Conservation (phyloP, 2,113 vertebrate genomes). For the Archilochus colubris region DNA sequence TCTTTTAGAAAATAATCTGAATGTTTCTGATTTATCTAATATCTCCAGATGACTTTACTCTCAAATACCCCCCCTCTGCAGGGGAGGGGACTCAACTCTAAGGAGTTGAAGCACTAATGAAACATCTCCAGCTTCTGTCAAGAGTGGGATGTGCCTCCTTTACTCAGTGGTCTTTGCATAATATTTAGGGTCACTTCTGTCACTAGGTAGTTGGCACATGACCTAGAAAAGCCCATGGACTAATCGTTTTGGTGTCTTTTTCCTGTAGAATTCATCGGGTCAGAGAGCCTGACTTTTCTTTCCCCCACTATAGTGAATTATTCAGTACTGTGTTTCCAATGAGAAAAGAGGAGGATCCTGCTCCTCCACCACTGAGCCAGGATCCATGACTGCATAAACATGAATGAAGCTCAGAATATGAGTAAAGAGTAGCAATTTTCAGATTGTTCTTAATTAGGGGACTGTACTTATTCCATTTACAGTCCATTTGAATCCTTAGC, state of each 20-base stretch:
- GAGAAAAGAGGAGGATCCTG: neutral
- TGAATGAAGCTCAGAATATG: neutral
- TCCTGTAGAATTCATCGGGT: neutral
- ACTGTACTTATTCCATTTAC: neutral
- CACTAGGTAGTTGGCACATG: neutral
- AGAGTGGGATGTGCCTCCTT: neutral
- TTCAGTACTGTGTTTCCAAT: neutral
- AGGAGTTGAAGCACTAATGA: neutral
- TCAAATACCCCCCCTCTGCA: neutral
- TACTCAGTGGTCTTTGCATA: neutral
- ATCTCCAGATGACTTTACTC: neutral
- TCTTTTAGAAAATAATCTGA: neutral
- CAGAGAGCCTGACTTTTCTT: neutral
- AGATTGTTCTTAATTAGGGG: neutral
- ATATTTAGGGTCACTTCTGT: neutral
- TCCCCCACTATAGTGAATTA: neutral
- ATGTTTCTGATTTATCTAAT: neutral
- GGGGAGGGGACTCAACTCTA: neutral
- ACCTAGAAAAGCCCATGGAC: neutral
- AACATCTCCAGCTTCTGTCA: neutral
- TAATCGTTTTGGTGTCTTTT: neutral
- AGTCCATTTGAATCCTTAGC: neutral
- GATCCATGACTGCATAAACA: neutral
- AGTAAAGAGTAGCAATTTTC: neutral
- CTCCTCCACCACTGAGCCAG: neutral